Conservation (phyloP, 2,113 vertebrate species). For the Marmota monax region DNA sequence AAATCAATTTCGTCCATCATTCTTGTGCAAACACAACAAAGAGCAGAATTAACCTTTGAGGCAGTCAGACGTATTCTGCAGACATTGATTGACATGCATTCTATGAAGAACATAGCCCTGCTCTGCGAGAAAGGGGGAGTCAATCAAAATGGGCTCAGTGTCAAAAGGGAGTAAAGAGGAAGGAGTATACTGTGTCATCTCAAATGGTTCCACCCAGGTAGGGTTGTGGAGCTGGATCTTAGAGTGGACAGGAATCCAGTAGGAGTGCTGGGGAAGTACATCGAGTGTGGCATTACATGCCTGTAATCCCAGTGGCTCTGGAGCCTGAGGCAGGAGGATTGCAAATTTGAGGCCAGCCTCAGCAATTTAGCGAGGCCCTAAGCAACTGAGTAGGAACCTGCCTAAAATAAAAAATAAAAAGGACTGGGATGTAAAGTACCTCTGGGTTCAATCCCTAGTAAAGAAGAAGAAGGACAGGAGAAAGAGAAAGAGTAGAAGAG, state of each 20-base stretch:
- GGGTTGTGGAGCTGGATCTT: background rate
- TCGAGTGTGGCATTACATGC: too few relatives aligned
- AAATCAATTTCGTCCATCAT: background rate
- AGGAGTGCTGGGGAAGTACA: background rate
- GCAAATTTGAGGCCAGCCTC: too few relatives aligned
- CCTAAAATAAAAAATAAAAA: too few relatives aligned
- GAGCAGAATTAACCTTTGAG: background rate
- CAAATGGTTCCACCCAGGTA: background rate
- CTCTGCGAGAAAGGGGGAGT: background rate
- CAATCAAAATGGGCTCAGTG: background rate
- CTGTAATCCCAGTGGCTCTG: too few relatives aligned
- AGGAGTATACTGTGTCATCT: rapidly evolving
- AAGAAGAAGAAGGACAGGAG: too few relatives aligned
- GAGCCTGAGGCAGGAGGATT: too few relatives aligned
- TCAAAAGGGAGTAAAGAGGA: background rate
- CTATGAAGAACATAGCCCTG: background rate
- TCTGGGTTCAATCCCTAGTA: too few relatives aligned
- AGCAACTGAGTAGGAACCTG: too few relatives aligned
- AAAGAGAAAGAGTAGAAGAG: too few relatives aligned
- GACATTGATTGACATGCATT: background rate
- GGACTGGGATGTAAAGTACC: too few relatives aligned
- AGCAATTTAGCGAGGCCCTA: too few relatives aligned
- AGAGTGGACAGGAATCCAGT: background rate
- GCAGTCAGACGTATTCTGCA: background rate
- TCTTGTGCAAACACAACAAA: background rate